Evolutionary conservation across 2,888 invertebrate species (phyloP).

Genomic region (Drosophila paramelanica): DNA sequence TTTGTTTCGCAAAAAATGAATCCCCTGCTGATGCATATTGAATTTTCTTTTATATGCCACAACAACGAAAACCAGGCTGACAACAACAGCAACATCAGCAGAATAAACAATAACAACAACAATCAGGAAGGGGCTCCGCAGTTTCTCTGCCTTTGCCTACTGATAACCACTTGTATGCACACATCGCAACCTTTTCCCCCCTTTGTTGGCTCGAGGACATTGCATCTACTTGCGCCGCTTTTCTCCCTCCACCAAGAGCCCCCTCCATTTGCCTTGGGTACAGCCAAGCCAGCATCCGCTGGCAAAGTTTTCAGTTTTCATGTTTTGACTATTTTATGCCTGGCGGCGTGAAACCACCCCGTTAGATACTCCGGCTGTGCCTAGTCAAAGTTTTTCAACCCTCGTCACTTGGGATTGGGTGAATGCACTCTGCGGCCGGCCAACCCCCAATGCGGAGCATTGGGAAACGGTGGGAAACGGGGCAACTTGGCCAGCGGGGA

Average conservation of each 20-base stretch:
- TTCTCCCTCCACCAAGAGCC: background rate
- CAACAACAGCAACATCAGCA: slow-evolving; percentile 13
- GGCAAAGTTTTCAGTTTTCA: slow-evolving; percentile 49
- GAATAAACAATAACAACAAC: slow-evolving; percentile 9
- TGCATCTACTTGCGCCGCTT: slow-evolving; percentile 1
- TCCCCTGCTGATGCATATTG: slow-evolving; percentile 47
- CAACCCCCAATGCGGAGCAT: slow-evolving; percentile 47
- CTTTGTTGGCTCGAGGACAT: background rate
- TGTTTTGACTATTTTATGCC: slow-evolving; percentile 63
- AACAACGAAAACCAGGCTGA: slow-evolving; percentile 2
- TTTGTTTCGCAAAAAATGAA: slow-evolving; percentile 2
- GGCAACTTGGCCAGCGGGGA: background rate
- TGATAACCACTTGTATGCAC: slow-evolving; percentile 76
- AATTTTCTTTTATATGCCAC: slow-evolving; percentile 29
- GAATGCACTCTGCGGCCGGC: slow-evolving; percentile 70
- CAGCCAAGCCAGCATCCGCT: slow-evolving; percentile 51
- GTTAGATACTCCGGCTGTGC: slow-evolving; percentile 42
- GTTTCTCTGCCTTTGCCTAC: slow-evolving; percentile 34
- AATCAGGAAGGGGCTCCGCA: slow-evolving; percentile 1
- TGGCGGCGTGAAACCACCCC: slow-evolving; percentile 63
- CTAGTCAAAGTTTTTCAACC: slow-evolving; percentile 64
- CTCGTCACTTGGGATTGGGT: slow-evolving; percentile 57
- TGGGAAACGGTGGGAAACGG: background rate
- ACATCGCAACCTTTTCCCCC: background rate
- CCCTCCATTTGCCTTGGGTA: slow-evolving; percentile 30